Conservation (phyloP, 2,888 invertebrate species). For the Quadriops clusia region DNA sequence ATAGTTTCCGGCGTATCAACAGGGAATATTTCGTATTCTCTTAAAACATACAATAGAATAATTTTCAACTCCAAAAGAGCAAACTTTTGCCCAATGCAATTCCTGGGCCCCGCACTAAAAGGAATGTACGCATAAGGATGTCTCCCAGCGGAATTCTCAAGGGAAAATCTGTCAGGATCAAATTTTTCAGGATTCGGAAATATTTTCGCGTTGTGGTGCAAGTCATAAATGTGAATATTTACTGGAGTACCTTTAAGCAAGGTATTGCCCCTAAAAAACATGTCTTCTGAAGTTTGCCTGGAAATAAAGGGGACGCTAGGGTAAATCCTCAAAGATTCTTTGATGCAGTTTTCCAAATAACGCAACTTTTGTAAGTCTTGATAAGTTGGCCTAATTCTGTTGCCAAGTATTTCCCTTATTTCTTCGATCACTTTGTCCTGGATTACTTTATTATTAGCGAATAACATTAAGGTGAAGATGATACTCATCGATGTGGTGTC, state of each 20-base stretch:
- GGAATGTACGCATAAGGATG: constrained; percentile 65
- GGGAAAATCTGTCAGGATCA: constrained; percentile 37
- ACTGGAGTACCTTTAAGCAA: constrained; percentile 13
- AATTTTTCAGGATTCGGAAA: constrained; percentile 54
- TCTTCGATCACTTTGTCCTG: too few relatives aligned
- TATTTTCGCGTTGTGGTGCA: constrained; percentile 50
- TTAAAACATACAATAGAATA: constrained; percentile 10
- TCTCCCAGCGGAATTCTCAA: constrained; percentile 55
- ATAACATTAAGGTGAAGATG: too few relatives aligned
- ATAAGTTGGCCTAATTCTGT: too few relatives aligned
- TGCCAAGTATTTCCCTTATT: too few relatives aligned
- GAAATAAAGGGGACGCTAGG: too few relatives aligned
- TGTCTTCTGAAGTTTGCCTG: too few relatives aligned
- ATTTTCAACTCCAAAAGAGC: constrained; percentile 12
- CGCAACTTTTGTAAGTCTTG: too few relatives aligned
- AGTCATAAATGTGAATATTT: constrained; percentile 22
- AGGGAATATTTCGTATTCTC: constrained; percentile 6
- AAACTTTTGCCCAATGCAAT: constrained; percentile 44
- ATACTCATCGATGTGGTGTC: too few relatives aligned
- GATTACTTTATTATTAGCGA: too few relatives aligned
- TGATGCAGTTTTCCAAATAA: too few relatives aligned
- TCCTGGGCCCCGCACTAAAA: constrained; percentile 62
- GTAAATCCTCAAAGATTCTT: too few relatives aligned
- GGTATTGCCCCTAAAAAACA: constrained; percentile 11
- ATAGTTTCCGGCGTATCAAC: constrained; percentile 7